Evolutionary conservation across 2,113 vertebrate species (phyloP).

Genomic region (Pavo muticus): DNA sequence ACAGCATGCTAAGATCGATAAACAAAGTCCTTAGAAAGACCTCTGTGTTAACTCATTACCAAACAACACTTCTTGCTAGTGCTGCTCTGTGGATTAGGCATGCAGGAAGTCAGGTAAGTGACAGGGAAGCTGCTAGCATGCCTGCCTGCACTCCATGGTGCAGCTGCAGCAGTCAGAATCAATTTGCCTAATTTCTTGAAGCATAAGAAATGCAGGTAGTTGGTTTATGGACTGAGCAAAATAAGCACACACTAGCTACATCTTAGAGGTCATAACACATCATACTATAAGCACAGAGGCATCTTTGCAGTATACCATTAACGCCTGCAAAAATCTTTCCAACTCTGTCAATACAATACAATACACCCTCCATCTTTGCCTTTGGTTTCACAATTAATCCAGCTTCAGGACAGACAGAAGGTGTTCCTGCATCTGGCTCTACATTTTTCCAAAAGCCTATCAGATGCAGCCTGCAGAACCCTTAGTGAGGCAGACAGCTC

Average conservation of each 20-base stretch:
- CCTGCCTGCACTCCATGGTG: neutral
- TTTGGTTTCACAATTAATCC: neutral
- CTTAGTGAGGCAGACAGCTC: neutral
- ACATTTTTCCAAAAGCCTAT: neutral
- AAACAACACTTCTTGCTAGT: neutral
- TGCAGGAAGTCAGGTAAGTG: neutral
- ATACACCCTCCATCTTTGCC: neutral
- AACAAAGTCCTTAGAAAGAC: neutral
- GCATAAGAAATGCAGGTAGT: neutral
- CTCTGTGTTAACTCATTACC: neutral
- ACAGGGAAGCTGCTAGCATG: neutral
- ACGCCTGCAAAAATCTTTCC: neutral
- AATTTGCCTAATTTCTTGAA: neutral
- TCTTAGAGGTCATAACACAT: neutral
- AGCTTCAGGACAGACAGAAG: neutral
- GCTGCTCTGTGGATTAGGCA: neutral
- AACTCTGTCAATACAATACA: too few species aligned
- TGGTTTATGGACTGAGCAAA: neutral
- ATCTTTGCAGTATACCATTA: neutral
- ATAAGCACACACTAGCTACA: neutral
- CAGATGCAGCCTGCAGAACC: neutral
- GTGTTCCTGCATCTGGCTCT: neutral
- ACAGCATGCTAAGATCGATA: neutral
- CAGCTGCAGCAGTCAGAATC: neutral
- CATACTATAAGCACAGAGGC: neutral